phyloP scores from a whole-genome alignment of 2,797 vertebrate genomes.

The Ptychobarbus kaznakovi region DNA sequence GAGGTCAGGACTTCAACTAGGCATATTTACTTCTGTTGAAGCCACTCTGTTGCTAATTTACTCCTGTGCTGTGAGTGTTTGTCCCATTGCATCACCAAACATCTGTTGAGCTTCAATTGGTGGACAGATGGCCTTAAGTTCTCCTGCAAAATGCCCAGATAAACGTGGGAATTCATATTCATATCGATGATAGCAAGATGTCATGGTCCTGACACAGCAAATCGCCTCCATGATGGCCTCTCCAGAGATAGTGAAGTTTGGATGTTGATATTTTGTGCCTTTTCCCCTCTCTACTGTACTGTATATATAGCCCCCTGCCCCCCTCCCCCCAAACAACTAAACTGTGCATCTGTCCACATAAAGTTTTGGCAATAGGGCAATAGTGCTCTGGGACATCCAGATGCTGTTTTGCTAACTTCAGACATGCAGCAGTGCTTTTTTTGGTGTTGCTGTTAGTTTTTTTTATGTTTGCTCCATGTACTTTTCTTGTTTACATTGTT shows the following conservation, averaged over 20 bases:
- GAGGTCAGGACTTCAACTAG: conserved; percentile 2
- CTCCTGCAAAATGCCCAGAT: background rate
- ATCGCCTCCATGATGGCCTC: background rate
- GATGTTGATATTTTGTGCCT: background rate
- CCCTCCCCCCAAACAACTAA: too few species aligned
- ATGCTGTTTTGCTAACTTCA: background rate
- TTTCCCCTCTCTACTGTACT: too few species aligned
- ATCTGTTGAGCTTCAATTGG: conserved; percentile 10
- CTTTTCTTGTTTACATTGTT: background rate
- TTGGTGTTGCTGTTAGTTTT: too few species aligned
- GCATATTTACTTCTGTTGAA: background rate
- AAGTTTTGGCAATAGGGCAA: background rate
- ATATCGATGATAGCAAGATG: conserved; percentile 2
- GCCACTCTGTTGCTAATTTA: conserved; percentile 1
- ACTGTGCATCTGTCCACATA: background rate
- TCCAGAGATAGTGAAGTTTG: background rate
- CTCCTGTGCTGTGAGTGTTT: background rate
- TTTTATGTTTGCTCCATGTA: background rate
- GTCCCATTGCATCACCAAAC: conserved; percentile 13
- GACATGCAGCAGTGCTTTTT: background rate
- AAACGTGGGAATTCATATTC: background rate
- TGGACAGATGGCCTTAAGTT: conserved; percentile 3
- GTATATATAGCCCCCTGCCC: too few species aligned
- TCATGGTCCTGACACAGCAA: conserved; percentile 12
- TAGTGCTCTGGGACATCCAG: background rate